These are phyloP conservation scores for Apotomis turbidana DNA, from an alignment of 2,888 invertebrate genomes.

Conservation along the genomic window DNA sequence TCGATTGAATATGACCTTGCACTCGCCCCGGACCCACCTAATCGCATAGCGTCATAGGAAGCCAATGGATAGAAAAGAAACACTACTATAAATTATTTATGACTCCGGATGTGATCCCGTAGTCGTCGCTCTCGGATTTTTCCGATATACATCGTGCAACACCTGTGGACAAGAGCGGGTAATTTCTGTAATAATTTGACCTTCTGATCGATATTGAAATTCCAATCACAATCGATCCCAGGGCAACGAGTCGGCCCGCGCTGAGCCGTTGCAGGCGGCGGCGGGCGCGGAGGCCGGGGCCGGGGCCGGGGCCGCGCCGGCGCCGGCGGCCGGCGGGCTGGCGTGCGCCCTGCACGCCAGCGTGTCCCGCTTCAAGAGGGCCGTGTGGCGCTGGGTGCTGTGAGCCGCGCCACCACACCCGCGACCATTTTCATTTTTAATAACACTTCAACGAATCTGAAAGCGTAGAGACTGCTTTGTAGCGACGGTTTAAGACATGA, in stretches of 20 bases:
- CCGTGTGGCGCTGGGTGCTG: slow-evolving; percentile 39
- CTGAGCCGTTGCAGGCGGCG: not conserved
- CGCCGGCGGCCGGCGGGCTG: slow-evolving; percentile 10
- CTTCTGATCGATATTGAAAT: too few species aligned
- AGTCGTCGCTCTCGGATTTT: too few species aligned
- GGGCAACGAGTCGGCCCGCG: not conserved
- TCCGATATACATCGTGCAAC: too few species aligned
- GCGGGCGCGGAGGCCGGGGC: too few species aligned
- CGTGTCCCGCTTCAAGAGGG: slow-evolving; percentile 34
- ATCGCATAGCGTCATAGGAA: slow-evolving; percentile 99
- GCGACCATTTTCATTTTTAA: too few species aligned
- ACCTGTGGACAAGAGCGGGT: too few species aligned
- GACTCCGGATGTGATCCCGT: too few species aligned
- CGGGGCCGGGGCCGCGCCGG: not conserved
- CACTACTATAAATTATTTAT: too few species aligned
- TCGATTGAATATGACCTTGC: slow-evolving; percentile 92
- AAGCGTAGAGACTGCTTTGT: too few species aligned
- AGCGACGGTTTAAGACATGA: too few species aligned
- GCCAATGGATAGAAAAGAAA: slow-evolving; percentile 89
- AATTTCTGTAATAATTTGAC: too few species aligned
- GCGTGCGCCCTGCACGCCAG: slow-evolving; percentile 23
- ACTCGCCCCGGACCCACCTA: slow-evolving; percentile 97
- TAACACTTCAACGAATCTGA: too few species aligned
- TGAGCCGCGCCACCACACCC: slow-evolving; percentile 1
- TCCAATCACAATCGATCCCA: not conserved